Evolutionary conservation across 2,113 vertebrate genomes (phyloP), one percentile per base, ranked within the genome.

Genomic region (Glaucidium brasilianum): DNA sequence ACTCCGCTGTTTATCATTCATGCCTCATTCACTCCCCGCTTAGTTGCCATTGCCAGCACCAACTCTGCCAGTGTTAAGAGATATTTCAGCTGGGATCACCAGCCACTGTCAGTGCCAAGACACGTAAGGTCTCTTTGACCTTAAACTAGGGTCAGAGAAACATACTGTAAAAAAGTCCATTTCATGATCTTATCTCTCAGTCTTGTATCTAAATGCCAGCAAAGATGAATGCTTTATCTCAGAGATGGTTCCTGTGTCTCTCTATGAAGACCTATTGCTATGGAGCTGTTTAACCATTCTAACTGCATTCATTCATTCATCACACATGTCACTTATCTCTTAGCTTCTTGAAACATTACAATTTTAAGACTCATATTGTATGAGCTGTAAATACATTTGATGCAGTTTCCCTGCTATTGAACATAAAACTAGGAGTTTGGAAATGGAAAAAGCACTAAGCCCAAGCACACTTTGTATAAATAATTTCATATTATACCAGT

Each of bases 351-450:
- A 67, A 90, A 64, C 58, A 72, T 53, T 66, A 83, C 72, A 50
- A 9, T 92, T 92, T 92, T 87, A 96, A 93, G 69, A 41, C 62
- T 81, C 88, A 15, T 25, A 64, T 34, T 86, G 47, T 69, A 49
- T 3, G 10, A 88, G 68, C 75, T 92, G 60, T 69, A 96, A 96
- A 93, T 90, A 86, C 11, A 86, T 90, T 72, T 87, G 56, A 80
- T 92, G 56, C 63, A 39, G 34, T 52, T 92, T 43, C 11, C 22
- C 45, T 85, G 89, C 84, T 86, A 53, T 2, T 78, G 75, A 76
- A 75, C 73, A 94, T 60, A 95, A 91, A 96, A 67, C 41, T 35
- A 75, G 78, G 66, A 87, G 50, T 29, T 43, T 49, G 45, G 87
- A 80, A 62, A 87, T 79, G 79, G 43, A 83, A 77, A 85, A 80